Conservation (phyloP, 2,797 vertebrate species). For the Premnoplex brunnescens region DNA sequence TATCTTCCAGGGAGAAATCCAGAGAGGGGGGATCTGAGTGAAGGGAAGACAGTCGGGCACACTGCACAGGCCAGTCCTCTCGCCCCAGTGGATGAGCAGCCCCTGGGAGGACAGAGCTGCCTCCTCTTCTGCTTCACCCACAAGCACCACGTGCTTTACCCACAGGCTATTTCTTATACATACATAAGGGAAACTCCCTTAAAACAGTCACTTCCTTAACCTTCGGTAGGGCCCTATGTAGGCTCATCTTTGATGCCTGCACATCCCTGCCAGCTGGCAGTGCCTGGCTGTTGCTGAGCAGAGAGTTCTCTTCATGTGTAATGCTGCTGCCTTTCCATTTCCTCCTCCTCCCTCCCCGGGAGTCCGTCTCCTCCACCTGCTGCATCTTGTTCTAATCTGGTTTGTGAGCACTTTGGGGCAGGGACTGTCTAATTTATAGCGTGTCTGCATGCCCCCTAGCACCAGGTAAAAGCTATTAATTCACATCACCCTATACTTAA, state of each 20-base stretch:
- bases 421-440: slow-evolving; percentile 57
- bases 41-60: background rate
- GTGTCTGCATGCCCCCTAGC: slow-evolving; percentile 48
- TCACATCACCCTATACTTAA: slow-evolving; percentile 34
- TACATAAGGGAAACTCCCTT: slow-evolving; percentile 58
- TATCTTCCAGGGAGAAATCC: background rate
- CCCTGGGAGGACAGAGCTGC: background rate
- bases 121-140: background rate
- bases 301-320: slow-evolving; percentile 31
- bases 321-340: slow-evolving; percentile 7
- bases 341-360: slow-evolving; percentile 55
- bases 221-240: slow-evolving; percentile 11
- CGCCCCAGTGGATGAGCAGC: background rate
- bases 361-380: slow-evolving; percentile 63
- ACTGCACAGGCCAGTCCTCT: background rate
- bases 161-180: slow-evolving; percentile 32
- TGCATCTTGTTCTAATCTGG: slow-evolving; percentile 62
- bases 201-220: slow-evolving; percentile 46
- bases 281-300: slow-evolving; percentile 48
- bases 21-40: background rate
- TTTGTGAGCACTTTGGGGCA: slow-evolving; percentile 57
- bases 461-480: slow-evolving; percentile 47
- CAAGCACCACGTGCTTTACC: slow-evolving; percentile 3
- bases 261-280: slow-evolving; percentile 50
- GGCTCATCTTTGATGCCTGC: slow-evolving; percentile 46